Percentiles rank a stretch among this genome's conserved stretches.
phyloP scores from a whole-genome alignment of 2,888 invertebrate genomes.

The Eupeodes luniger region DNA sequence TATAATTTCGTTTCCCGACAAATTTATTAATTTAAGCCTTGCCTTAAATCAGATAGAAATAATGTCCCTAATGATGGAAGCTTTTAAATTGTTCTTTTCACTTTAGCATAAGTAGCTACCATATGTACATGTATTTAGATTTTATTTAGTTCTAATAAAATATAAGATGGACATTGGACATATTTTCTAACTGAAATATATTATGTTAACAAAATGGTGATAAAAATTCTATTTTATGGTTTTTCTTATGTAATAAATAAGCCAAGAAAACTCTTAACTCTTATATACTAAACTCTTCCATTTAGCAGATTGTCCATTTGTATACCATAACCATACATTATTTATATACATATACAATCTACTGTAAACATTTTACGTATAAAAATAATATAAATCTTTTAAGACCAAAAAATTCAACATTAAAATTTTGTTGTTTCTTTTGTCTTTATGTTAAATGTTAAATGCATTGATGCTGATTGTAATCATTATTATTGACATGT shows the following conservation, averaged over 20 bases:
- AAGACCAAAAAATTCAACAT: background rate
- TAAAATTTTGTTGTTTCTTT: background rate
- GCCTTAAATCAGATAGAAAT: no score
- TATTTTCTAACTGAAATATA: background rate
- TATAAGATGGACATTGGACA: background rate
- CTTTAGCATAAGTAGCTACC: no score
- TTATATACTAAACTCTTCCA: background rate
- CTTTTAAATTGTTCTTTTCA: no score
- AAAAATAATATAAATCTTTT: background rate
- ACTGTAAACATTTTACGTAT: no score
- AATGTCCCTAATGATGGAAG: no score
- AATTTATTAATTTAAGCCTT: no score
- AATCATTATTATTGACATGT: conserved; percentile 7
- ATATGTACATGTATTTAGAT: no score
- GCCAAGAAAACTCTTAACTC: background rate
- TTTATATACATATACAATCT: no score
- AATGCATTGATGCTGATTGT: background rate
- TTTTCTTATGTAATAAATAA: background rate
- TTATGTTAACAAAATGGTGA: background rate
- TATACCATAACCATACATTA: background rate
- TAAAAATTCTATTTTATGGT: background rate
- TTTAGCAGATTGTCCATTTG: background rate
- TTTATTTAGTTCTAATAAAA: no score
- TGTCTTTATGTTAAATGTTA: background rate
- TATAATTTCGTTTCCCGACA: no score